Base-by-base conservation (phyloP, 2,888 invertebrate genomes). In the Euzophera pinguis region DNA sequence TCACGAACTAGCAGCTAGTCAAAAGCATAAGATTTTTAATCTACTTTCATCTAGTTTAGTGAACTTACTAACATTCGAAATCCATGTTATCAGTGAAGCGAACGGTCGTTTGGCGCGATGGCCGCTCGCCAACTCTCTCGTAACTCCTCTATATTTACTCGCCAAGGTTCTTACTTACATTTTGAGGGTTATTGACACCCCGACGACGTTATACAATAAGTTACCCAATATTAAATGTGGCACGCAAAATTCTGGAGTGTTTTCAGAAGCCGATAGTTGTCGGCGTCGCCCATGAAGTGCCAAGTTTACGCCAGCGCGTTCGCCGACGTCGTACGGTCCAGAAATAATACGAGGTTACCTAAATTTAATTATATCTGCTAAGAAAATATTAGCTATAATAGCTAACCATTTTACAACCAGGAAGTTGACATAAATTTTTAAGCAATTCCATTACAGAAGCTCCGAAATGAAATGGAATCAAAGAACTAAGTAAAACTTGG, bases 171-270 rank as follows among this genome's bases (percentile, higher is more conserved):
- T 75, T 76, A 75, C 75, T 79, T 81, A 81, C 80, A 81, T 80
- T 88, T 87, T 84, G 82, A 81, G 78, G 89, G 89, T 90, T 88
- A 89, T 87, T 90, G 89, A 90, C 90, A 83, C 67, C 71, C 73
- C 65, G 61, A 64, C 65, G 61, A 64, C 60, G 69, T 84, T 83
- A 81, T 78, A 81, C 76, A 82, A 82, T 75, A 59, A 65, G 71
- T 83, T 83, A 84, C 71, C 61, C 71, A 76, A 82, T 68, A 64
- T 71, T 63, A 58, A 62, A 58, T 63, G 67, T 67, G 62, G 67
- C 57, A 56, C 55, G 67, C 59, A 61, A 70, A 74, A 75, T 68
- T 73, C 73, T 70, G 71, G 69, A 74, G 66, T 58, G 60, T 61
- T 64, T 66, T 67, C 60, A 63, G 68, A 67, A 57, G 55, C 59